These are phyloP conservation scores for Hoplodrina blanda DNA, from an alignment of 2,888 invertebrate genomes.

Conservation along the genomic window DNA sequence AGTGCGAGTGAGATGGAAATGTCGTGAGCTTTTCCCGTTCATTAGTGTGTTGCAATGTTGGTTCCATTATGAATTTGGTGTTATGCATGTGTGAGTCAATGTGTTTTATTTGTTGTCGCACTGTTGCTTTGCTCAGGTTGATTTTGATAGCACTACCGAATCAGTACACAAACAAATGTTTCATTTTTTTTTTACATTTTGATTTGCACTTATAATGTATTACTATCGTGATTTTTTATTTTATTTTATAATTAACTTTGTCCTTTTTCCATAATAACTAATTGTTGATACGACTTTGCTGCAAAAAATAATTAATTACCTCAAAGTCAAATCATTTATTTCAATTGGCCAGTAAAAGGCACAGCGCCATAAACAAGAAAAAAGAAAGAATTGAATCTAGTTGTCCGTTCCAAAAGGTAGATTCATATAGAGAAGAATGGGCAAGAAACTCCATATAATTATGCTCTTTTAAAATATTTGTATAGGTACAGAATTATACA, in stretches of 20 bases:
- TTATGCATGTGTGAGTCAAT: slow-evolving; percentile 78
- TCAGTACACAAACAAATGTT: slow-evolving; percentile 64
- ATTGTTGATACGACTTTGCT: background rate
- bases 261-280: background rate
- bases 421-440: no score
- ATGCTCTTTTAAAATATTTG: no score
- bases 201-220: slow-evolving; percentile 74
- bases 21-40: background rate
- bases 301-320: no score
- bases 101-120: slow-evolving; percentile 76
- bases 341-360: no score
- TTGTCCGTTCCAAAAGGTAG: no score
- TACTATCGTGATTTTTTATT: slow-evolving; percentile 69
- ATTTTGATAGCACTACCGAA: slow-evolving; percentile 59
- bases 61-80: slow-evolving; percentile 36
- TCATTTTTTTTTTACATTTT: slow-evolving; percentile 65
- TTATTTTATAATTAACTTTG: background rate
- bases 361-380: no score
- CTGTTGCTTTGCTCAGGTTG: slow-evolving; percentile 79
- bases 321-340: no score
- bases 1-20: background rate
- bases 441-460: no score
- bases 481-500: no score
- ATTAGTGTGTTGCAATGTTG: slow-evolving; percentile 13
- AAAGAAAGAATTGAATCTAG: no score